phyloP scores from a whole-genome alignment of 2,113 vertebrate genomes.

The Progne subis region DNA sequence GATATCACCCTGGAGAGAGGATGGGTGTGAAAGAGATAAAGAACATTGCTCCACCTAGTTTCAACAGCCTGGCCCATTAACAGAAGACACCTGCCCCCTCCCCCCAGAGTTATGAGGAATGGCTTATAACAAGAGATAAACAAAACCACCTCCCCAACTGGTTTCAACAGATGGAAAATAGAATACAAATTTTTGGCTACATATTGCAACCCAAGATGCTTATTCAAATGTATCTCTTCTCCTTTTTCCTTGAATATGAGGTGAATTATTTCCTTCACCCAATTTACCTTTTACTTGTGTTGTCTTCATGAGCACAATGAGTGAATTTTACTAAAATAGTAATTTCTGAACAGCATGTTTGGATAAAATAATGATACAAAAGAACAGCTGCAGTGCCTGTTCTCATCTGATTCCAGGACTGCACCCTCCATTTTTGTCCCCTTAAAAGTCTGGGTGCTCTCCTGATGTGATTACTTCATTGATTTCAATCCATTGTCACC shows the following conservation, averaged over 20 bases:
- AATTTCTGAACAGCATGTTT: neutral
- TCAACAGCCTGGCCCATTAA: no score
- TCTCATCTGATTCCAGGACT: neutral
- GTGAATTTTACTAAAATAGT: neutral
- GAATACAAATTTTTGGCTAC: no score
- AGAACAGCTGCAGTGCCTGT: neutral
- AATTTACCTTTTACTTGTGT: neutral
- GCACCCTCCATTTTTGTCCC: neutral
- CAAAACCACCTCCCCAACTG: no score
- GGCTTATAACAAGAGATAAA: no score
- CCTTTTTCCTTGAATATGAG: neutral
- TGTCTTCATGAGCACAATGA: neutral
- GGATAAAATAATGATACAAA: neutral
- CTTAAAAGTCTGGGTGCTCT: neutral
- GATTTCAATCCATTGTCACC: neutral
- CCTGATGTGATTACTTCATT: neutral
- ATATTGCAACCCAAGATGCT: no score
- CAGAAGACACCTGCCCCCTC: no score
- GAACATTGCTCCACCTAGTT: no score
- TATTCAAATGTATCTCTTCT: neutral
- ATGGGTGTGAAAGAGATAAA: no score
- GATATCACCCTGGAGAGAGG: no score
- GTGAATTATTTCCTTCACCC: neutral
- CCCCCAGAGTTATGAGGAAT: no score
- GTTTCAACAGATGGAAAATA: no score